Base-by-base conservation (phyloP, 2,113 vertebrate genomes). In the Syngnathus floridae region DNA sequence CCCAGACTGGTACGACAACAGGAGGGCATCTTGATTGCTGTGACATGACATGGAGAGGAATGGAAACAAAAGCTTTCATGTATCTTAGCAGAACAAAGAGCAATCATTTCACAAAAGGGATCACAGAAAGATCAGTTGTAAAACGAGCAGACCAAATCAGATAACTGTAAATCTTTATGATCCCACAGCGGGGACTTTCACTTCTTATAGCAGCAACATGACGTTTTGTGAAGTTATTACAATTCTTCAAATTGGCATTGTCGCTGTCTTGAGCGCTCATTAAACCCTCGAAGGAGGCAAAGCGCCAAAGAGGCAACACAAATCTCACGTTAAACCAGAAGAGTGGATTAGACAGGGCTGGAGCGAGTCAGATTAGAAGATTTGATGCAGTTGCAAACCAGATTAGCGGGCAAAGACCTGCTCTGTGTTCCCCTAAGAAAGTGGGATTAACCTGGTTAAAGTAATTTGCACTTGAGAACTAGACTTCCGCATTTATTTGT, bases 361-460 rank as follows among this genome's bases (percentile, higher is more conserved):
- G 70, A 71, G 17, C 1, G 9, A 14, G 49, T 62, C 61, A 41
- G 75, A 83, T 88, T 80, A 80, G 69, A 55, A 56, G 67, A 62
- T 19, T 82, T 82, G 84, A 74, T 54, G 63, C 73, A 65, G 69
- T 49, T 73, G 71, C 61, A 63, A 75, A 62, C 64, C 64, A 85
- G 86, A 87, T 89, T 82, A 89, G 46, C 66, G n/a, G 46, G 40
- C 21, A 80, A 72, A 68, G 52, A 77, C 70, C 61, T 41, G 62
- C 77, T 70, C 63, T 38, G 21, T 46, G 45, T 69, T 67, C 66
- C 69, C 65, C 68, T 71, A 63, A 63, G 62, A 64, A 56, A 78
- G 45, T 71, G 60, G 72, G 80, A 87, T 88, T 80, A 87, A 76
- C 72, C 67, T 75, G 62, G 75, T 83, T 73, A 77, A 60, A 31